These are phyloP conservation scores for Drosophila ustulata DNA, from an alignment of 2,888 invertebrate species.

Conservation along the genomic window DNA sequence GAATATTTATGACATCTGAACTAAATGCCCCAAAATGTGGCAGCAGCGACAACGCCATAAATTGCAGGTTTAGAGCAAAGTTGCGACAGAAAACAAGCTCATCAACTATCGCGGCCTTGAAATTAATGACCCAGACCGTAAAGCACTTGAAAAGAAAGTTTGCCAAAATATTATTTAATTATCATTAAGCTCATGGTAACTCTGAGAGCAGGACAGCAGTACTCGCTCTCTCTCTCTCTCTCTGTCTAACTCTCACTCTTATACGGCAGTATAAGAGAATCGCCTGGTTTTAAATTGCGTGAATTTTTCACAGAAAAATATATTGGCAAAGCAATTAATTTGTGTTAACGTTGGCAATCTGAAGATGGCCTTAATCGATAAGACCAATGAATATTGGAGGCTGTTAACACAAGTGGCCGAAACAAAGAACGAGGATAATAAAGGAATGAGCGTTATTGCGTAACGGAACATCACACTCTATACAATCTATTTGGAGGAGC, in stretches of 20 bases:
- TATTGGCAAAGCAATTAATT: conserved; percentile 32
- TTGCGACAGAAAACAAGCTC: conserved; percentile 34
- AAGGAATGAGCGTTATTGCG: conserved; percentile 22
- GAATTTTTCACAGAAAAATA: neutral
- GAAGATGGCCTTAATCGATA: conserved; percentile 30
- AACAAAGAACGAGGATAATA: neutral
- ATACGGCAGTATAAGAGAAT: conserved; percentile 5
- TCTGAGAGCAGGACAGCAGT: neutral
- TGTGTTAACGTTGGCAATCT: conserved; percentile 13
- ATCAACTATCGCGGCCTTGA: conserved; percentile 50
- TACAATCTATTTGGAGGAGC: too few species aligned
- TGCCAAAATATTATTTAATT: conserved; percentile 58
- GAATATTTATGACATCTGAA: conserved; percentile 59
- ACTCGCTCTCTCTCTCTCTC: neutral
- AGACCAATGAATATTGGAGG: conserved; percentile 23
- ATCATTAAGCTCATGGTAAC: conserved; percentile 30
- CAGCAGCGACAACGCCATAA: conserved; percentile 44
- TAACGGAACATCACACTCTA: conserved; percentile 1
- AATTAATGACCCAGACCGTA: conserved; percentile 55
- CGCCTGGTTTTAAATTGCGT: neutral
- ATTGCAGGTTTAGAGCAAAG: conserved; percentile 42
- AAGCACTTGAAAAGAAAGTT: conserved; percentile 48
- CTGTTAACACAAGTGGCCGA: conserved; percentile 26
- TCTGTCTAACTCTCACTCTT: conserved; percentile 1
- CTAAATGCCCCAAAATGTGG: conserved; percentile 11